Percentiles rank a stretch among this genome's conserved stretches.
Conservation (phyloP, 2,797 vertebrate species). For the Karalla daura region DNA sequence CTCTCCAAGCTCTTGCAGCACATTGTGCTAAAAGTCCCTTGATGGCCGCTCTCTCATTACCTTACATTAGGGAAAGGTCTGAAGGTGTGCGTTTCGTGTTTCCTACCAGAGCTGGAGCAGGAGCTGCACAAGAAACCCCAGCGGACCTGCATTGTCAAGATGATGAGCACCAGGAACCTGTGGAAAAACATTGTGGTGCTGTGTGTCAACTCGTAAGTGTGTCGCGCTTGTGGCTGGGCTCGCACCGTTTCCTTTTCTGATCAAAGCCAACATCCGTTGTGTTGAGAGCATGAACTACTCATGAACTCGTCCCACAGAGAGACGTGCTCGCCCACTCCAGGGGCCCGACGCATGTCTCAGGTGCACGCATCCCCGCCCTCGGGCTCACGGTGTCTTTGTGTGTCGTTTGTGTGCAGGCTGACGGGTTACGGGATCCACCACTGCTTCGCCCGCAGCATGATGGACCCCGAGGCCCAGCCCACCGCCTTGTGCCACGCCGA, state of each 20-base stretch:
- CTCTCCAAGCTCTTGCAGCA: conserved; percentile 18
- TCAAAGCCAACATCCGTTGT: conserved; percentile 36
- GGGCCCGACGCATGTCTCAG: background rate
- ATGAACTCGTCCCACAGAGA: conserved; percentile 33
- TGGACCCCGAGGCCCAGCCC: conserved; percentile 90
- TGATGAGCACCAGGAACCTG: conserved; percentile 95
- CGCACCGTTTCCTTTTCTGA: conserved; percentile 25
- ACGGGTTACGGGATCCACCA: conserved; percentile 97
- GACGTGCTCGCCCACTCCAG: background rate
- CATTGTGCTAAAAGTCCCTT: conserved; percentile 32
- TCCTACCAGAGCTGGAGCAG: conserved; percentile 90
- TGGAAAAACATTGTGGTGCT: conserved; percentile 98
- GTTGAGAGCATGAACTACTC: conserved; percentile 49
- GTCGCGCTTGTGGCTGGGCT: conserved; percentile 10
- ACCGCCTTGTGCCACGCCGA: conserved; percentile 87
- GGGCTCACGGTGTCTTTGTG: background rate
- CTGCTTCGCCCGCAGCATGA: conserved; percentile 96
- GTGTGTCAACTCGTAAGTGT: conserved; percentile 98
- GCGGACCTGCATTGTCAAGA: conserved; percentile 94
- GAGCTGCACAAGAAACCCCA: conserved; percentile 91
- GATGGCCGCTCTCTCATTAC: conserved; percentile 50
- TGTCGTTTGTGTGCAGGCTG: conserved; percentile 81
- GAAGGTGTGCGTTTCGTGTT: conserved; percentile 64
- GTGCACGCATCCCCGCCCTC: background rate
- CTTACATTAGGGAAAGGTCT: conserved; percentile 51